phyloP scores from a whole-genome alignment of 2,797 vertebrate species.

The Muraenolepis orangiensis region DNA sequence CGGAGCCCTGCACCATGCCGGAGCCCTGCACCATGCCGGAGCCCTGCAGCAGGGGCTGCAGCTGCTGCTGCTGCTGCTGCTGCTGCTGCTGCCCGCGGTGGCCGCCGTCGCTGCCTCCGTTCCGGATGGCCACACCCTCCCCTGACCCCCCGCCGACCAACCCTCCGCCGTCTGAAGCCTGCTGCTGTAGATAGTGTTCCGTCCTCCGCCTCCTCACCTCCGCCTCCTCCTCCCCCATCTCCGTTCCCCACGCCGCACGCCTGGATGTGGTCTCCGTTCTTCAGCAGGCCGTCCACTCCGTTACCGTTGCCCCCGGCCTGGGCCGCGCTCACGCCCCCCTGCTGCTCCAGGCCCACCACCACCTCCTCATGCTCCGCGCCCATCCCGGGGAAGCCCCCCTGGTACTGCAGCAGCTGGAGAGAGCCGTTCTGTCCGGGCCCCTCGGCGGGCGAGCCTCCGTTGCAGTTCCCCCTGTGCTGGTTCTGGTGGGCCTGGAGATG shows the following conservation, averaged over 20 bases:
- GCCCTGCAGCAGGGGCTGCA: slow-evolving; percentile 90
- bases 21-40: slow-evolving; percentile 88
- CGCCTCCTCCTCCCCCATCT: slow-evolving; percentile 63
- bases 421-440: slow-evolving; percentile 71
- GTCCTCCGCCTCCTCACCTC: slow-evolving; percentile 44
- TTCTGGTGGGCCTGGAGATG: slow-evolving; percentile 70
- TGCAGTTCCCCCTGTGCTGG: slow-evolving; percentile 87
- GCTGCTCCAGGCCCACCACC: slow-evolving; percentile 85
- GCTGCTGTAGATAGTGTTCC: slow-evolving; percentile 88
- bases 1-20: slow-evolving; percentile 87
- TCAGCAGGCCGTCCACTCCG: slow-evolving; percentile 83
- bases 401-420: slow-evolving; percentile 95
- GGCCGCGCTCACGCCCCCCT: slow-evolving; percentile 53
- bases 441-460: slow-evolving; percentile 85
- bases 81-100: slow-evolving; percentile 67
- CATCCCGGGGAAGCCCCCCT: slow-evolving; percentile 87
- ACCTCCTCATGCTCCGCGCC: slow-evolving; percentile 88
- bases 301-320: slow-evolving; percentile 64
- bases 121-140: slow-evolving; percentile 70
- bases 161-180: slow-evolving; percentile 60
- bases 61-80: slow-evolving; percentile 71
- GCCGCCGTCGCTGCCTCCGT: slow-evolving; percentile 62
- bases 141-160: slow-evolving; percentile 62
- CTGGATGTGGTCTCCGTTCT: slow-evolving; percentile 88
- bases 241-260: slow-evolving; percentile 76